Evolutionary conservation across 2,888 invertebrate species (phyloP).

Genomic region (Endotricha flammealis): DNA sequence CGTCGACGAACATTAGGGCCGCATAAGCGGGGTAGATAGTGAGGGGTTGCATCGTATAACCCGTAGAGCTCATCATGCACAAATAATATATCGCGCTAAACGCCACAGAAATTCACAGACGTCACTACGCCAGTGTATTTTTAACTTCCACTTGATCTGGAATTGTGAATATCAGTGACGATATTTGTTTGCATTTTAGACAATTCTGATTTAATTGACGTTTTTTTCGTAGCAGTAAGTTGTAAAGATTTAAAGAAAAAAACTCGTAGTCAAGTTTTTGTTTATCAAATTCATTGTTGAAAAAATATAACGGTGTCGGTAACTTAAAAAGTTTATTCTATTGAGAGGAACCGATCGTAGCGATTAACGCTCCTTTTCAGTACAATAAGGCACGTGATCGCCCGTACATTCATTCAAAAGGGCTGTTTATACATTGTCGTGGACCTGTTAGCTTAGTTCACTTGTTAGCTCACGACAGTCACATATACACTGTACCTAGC

Average conservation of each 20-base stretch:
- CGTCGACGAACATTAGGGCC: slow-evolving; percentile 41
- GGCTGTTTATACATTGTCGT: slow-evolving; percentile 31
- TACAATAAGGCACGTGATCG: slow-evolving; percentile 66
- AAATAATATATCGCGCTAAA: slow-evolving; percentile 1
- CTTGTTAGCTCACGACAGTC: slow-evolving; percentile 5
- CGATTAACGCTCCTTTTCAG: slow-evolving; percentile 57
- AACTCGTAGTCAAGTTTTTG: slow-evolving; percentile 42
- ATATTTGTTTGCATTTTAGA: background rate
- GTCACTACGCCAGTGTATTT: slow-evolving; percentile 3
- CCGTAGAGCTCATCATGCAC: slow-evolving; percentile 24
- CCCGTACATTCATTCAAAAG: slow-evolving; percentile 56
- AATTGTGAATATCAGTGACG: background rate
- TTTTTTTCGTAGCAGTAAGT: background rate
- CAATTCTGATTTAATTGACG: background rate
- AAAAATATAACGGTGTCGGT: slow-evolving; percentile 29
- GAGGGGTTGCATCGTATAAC: no score
- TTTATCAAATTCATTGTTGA: slow-evolving; percentile 66
- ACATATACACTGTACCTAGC: no score
- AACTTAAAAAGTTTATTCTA: slow-evolving; percentile 56
- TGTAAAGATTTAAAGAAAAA: slow-evolving; percentile 47
- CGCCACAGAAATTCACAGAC: slow-evolving; percentile 7
- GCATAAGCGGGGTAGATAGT: slow-evolving; percentile 58
- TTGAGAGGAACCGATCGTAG: slow-evolving; percentile 50
- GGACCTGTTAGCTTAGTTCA: slow-evolving; percentile 28
- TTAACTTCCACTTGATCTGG: slow-evolving; percentile 1